Base-by-base conservation (phyloP, 2,888 invertebrate species). In the Sepioteuthis lessoniana region DNA sequence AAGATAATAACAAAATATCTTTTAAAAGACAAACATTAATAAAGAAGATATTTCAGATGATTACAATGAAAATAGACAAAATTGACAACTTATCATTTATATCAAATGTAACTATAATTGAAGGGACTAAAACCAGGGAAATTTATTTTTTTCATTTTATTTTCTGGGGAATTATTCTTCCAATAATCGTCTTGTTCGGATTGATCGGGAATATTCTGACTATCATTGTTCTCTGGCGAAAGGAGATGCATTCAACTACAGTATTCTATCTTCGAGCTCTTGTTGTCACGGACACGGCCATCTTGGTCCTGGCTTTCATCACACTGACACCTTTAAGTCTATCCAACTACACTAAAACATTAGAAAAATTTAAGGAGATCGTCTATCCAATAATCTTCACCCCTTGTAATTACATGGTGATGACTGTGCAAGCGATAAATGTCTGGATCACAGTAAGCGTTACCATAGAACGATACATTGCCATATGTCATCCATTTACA, bases 361-460 rank as follows among this genome's bases (percentile, higher is more conserved):
- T 95, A 93, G 93, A 95, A 47, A 95, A 95, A 93, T 96, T 96
- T 94, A 95, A 95, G 47, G 95, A 96, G 92, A 95, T 95, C 28
- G 95, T 96, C 37, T 97, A 96, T 94, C 96, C 96, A 0, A 94
- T 95, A n/a, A 95, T 96, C n/a, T 96, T 96, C 95, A 96, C 96
- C 5, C 96, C 96, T 19, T 95, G 95, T 46, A 96, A 96, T 93
- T 96, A 95, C 94, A 94, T 96, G 47, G 96, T 96, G 10, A 97
- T 96, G 96, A 95, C 96, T 2, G 95, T 96, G 38, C 97, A 97
- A 94, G 95, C 96, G 94, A 95, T 96, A 93, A 97, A 96, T 93
- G 96, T 97, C 5, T 97, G 96, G 96, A 95, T 96, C 31, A 97
- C 97, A 0, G 96, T 97, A 55, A 96, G 96, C 3, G 97, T 97